These are phyloP conservation scores for Nomada lathburiana DNA, from an alignment of 2,888 invertebrate species.

Conservation along the genomic window DNA sequence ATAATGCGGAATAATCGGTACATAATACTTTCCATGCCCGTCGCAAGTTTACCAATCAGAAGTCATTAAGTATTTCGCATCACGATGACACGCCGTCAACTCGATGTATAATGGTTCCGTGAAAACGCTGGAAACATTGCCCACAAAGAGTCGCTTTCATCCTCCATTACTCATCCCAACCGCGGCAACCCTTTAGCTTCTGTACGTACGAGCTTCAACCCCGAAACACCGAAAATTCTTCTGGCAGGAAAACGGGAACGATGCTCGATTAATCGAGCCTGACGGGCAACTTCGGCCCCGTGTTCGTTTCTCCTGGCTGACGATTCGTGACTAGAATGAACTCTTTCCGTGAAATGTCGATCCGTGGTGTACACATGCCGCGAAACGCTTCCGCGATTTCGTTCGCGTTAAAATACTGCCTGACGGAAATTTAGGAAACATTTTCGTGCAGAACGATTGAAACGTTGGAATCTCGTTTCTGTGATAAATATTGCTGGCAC, in stretches of 20 bases:
- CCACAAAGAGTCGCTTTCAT: conserved; percentile 20
- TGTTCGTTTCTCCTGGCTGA: conserved; percentile 18
- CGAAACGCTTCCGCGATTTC: not conserved
- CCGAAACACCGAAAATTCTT: conserved; percentile 34
- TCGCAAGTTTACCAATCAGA: too few species aligned
- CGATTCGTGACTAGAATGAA: conserved; percentile 42
- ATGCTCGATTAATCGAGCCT: conserved; percentile 44
- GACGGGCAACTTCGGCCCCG: conserved; percentile 21
- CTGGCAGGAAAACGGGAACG: conserved; percentile 19
- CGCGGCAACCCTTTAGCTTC: conserved; percentile 13
- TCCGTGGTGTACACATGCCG: conserved; percentile 1
- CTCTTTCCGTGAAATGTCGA: conserved; percentile 11
- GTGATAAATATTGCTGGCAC: not conserved
- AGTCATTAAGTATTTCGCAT: not conserved
- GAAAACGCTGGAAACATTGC: conserved; percentile 20
- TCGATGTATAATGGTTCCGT: conserved; percentile 11
- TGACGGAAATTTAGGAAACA: not conserved
- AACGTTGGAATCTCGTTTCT: not conserved
- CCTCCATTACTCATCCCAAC: conserved; percentile 34
- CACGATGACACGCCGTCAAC: not conserved
- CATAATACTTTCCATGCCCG: not conserved
- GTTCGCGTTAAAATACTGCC: not conserved
- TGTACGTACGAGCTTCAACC: conserved; percentile 10
- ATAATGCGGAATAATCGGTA: not conserved
- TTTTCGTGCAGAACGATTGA: not conserved